Evolutionary conservation across 2,113 vertebrate genomes (phyloP), one percentile per base, ranked within the genome.

Genomic region (Charadrius vociferus): DNA sequence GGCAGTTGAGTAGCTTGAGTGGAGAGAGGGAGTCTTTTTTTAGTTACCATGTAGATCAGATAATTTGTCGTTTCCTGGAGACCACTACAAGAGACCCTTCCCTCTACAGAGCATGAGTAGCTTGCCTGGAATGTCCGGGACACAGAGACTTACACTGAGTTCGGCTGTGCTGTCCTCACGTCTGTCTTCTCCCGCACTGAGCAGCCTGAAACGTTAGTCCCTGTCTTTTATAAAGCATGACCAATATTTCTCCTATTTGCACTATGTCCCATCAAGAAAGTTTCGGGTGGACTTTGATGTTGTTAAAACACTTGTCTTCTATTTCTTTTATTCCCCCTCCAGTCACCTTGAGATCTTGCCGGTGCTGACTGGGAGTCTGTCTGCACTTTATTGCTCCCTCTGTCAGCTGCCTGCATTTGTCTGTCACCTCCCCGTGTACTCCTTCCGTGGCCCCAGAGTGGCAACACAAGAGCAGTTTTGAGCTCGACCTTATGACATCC

Each of bases 201-300:
- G 50, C 41, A 78, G 30, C 43, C 80, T 21, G 29, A 71, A 84
- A 62, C 55, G 16, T 86, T 59, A 70, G 41, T 27, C 56, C 23
- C 29, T 43, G 10, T 90, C 66, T 92, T 90, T 91, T 96, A 85
- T 91, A 88, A 86, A 84, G 87, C 86, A 96, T 89, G 96, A 85
- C 66, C 67, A 50, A 13, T 72, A 43, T 72, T 68, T 59, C 47
- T 95, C 55, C 39, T 90, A 1, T 95, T 97, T 97, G 95, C 97
- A 95, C 94, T 97, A 81, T 30, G 23, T 88, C 82, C 59, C 29
- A 41, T 72, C 62, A 95, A 89, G 61, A 94, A 91, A 58, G 29
- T 94, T 95, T 81, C 0, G 12, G 56, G 37, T 84, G 58, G 53
- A 50, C 53, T 82, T 39, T 22, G 88, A 82, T 80, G 52, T 67